phyloP scores from a whole-genome alignment of 2,797 vertebrate species.

The Thunnus albacares region DNA sequence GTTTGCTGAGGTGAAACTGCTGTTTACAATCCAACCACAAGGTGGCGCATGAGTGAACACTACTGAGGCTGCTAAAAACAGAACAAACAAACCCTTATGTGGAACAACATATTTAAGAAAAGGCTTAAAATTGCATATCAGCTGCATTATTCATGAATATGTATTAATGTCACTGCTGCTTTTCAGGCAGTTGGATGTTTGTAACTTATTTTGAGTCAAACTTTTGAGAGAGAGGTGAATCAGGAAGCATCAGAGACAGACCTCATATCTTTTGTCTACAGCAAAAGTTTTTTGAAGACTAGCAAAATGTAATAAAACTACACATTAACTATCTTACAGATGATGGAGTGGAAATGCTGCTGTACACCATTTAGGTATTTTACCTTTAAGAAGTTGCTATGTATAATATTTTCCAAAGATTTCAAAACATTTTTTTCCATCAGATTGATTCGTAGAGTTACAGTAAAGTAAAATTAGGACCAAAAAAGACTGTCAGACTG shows the following conservation, averaged over 20 bases:
- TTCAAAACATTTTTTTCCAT: too few relatives aligned
- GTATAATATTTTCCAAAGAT: neutral
- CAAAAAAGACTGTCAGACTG: neutral
- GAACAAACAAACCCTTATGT: conserved; percentile 39
- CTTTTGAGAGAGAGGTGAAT: neutral
- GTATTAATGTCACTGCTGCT: neutral
- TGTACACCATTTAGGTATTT: neutral
- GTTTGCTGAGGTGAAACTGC: conserved; percentile 57
- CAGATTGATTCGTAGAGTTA: neutral
- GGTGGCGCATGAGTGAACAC: conserved; percentile 46
- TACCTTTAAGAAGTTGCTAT: neutral
- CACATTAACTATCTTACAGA: too few relatives aligned
- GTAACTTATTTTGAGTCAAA: neutral
- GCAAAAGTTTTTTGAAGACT: neutral
- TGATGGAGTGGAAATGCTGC: too few relatives aligned
- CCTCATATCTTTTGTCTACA: neutral
- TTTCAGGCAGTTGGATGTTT: neutral
- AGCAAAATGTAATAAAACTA: neutral
- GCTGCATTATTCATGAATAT: neutral
- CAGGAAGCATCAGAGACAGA: neutral
- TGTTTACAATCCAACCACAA: conserved; percentile 39
- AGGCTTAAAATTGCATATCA: neutral
- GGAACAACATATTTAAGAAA: conserved; percentile 27
- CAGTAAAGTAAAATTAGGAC: neutral
- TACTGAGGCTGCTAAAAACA: conserved; percentile 51